Percentiles rank a stretch among this genome's conserved stretches.
These are phyloP conservation scores for Micrasema minimum DNA, from an alignment of 1,140 invertebrate genomes.

Conservation along the genomic window DNA sequence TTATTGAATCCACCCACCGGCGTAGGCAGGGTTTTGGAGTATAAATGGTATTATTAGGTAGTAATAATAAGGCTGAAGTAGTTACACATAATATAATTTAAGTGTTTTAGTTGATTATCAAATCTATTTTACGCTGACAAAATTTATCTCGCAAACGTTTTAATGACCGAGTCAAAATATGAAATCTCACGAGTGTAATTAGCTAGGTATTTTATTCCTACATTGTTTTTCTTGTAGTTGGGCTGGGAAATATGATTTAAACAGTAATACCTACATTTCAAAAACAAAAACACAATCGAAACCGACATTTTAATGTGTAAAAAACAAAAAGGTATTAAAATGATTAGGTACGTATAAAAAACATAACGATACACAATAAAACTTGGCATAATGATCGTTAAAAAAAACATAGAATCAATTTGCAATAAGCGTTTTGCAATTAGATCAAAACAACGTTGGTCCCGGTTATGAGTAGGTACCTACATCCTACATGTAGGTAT, in stretches of 20 bases:
- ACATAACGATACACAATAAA: constrained; percentile 31
- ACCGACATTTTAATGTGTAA: background rate
- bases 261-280: background rate
- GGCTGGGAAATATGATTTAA: background rate
- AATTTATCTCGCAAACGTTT: too few relatives aligned
- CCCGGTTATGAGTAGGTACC: constrained; percentile 6
- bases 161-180: too few relatives aligned
- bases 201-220: too few relatives aligned
- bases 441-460: background rate
- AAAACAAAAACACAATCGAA: background rate
- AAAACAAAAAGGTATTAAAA: constrained; percentile 24
- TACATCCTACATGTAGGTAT: too few relatives aligned
- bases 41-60: too few relatives aligned
- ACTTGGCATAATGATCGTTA: constrained; percentile 14
- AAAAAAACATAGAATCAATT: constrained; percentile 30
- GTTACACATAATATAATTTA: too few relatives aligned
- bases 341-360: constrained; percentile 11
- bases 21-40: too few relatives aligned
- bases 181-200: too few relatives aligned
- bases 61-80: too few relatives aligned
- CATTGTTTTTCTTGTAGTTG: background rate
- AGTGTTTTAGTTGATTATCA: too few relatives aligned
- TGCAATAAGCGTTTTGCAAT: constrained; percentile 32
- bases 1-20: too few relatives aligned
- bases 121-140: too few relatives aligned